Evolutionary conservation across 2,113 vertebrate genomes (phyloP).

Genomic region (Gadus macrocephalus): DNA sequence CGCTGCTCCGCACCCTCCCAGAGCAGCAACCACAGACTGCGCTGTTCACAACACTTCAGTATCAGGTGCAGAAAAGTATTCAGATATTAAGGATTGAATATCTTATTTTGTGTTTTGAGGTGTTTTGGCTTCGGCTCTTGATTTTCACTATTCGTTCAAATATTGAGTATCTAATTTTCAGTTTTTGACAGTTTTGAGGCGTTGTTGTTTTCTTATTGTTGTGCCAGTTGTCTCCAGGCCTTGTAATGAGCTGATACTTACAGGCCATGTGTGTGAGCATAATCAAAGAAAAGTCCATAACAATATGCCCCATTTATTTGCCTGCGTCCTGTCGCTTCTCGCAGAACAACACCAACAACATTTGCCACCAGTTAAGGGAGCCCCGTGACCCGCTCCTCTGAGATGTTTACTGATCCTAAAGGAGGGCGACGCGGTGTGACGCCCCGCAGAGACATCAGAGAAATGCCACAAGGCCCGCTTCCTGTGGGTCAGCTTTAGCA

Average conservation of each 20-base stretch:
- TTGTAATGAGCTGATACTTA: no score
- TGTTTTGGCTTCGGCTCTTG: no score
- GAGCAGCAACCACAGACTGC: slow-evolving; percentile 9
- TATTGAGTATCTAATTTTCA: no score
- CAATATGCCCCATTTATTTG: background rate
- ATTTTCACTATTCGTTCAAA: no score
- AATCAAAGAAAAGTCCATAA: background rate
- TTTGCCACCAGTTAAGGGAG: slow-evolving; percentile 10
- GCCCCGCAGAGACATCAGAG: slow-evolving; percentile 50
- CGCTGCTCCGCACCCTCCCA: slow-evolving; percentile 28
- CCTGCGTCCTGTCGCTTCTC: background rate
- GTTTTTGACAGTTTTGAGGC: no score
- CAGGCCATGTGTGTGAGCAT: background rate
- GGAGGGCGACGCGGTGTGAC: slow-evolving; percentile 16
- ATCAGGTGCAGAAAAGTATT: background rate
- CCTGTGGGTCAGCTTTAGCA: slow-evolving; percentile 45
- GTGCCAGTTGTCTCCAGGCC: no score
- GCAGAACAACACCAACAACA: slow-evolving; percentile 13
- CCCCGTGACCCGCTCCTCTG: slow-evolving; percentile 4
- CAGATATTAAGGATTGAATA: no score
- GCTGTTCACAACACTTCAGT: background rate
- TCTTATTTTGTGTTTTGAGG: no score
- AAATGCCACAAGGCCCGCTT: slow-evolving; percentile 24
- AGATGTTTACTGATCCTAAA: slow-evolving; percentile 15
- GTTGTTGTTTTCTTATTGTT: no score